These are phyloP conservation scores for Drosophila niveifrons DNA, from an alignment of 2,888 invertebrate species.

Conservation along the genomic window DNA sequence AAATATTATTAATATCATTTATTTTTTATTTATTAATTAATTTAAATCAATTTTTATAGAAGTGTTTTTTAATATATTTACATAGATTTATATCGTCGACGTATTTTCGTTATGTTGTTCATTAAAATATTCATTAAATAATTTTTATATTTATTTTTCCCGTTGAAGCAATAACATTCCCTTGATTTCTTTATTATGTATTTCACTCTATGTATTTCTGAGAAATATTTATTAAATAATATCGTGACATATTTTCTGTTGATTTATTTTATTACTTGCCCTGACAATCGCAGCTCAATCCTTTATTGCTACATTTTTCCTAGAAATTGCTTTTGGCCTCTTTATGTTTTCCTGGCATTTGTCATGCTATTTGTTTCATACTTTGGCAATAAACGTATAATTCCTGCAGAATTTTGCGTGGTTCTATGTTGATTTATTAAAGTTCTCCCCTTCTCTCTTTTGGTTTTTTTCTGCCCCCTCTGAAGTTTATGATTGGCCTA, in stretches of 20 bases:
- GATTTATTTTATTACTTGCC: neutral
- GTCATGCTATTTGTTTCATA: slow-evolving; percentile 17
- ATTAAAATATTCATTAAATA: too few relatives aligned
- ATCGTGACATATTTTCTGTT: neutral
- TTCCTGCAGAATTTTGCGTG: slow-evolving; percentile 26
- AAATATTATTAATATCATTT: too few relatives aligned
- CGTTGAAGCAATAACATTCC: too few relatives aligned
- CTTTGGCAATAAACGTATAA: slow-evolving; percentile 8
- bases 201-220: too few relatives aligned
- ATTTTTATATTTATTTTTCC: too few relatives aligned
- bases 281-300: neutral
- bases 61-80: too few relatives aligned
- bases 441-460: slow-evolving; percentile 11
- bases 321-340: neutral
- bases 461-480: slow-evolving; percentile 19
- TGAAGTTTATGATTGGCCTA: slow-evolving; percentile 37
- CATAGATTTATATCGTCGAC: too few relatives aligned
- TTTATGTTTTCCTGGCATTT: slow-evolving; percentile 5
- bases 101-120: too few relatives aligned
- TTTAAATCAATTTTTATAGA: too few relatives aligned
- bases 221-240: neutral
- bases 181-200: too few relatives aligned
- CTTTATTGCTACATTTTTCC: neutral
- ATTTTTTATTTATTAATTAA: too few relatives aligned
- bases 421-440: slow-evolving; percentile 69